phyloP scores from a whole-genome alignment of 2,113 vertebrate species.

The Sorex fumeus region DNA sequence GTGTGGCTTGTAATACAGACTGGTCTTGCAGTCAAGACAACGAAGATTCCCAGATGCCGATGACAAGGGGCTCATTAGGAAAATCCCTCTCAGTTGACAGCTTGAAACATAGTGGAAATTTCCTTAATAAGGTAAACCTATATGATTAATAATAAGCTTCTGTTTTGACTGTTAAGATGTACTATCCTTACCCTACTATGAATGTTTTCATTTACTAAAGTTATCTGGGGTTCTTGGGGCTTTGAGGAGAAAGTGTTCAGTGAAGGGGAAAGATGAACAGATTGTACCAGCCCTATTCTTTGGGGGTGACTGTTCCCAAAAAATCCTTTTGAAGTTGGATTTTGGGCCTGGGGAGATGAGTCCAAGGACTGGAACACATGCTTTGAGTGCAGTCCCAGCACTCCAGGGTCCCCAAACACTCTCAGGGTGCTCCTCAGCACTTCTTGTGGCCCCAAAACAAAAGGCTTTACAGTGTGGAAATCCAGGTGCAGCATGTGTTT shows the following conservation, averaged over 20 bases:
- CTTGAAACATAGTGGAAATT: constrained; percentile 46
- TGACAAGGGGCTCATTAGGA: background rate
- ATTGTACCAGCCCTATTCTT: background rate
- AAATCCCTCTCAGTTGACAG: background rate
- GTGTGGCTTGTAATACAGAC: constrained; percentile 79
- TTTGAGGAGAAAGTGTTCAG: background rate
- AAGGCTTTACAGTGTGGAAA: background rate
- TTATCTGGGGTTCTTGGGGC: background rate
- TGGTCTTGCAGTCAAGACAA: background rate
- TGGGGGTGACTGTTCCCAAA: background rate
- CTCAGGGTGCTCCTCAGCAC: too few relatives aligned
- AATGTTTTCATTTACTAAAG: background rate
- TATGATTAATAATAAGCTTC: background rate
- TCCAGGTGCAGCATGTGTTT: background rate
- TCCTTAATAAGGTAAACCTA: constrained; percentile 81
- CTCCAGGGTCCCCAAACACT: too few relatives aligned
- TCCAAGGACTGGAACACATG: too few relatives aligned
- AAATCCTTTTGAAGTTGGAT: background rate
- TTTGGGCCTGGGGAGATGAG: too few relatives aligned
- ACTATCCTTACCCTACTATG: background rate
- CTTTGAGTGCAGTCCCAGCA: too few relatives aligned
- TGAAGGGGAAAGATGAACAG: background rate
- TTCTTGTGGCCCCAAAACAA: too few relatives aligned
- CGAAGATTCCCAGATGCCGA: background rate
- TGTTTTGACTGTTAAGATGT: background rate